Evolutionary conservation across 2,888 invertebrate species (phyloP), one percentile per base, ranked within the genome.

Genomic region (Syrphus vitripennis): DNA sequence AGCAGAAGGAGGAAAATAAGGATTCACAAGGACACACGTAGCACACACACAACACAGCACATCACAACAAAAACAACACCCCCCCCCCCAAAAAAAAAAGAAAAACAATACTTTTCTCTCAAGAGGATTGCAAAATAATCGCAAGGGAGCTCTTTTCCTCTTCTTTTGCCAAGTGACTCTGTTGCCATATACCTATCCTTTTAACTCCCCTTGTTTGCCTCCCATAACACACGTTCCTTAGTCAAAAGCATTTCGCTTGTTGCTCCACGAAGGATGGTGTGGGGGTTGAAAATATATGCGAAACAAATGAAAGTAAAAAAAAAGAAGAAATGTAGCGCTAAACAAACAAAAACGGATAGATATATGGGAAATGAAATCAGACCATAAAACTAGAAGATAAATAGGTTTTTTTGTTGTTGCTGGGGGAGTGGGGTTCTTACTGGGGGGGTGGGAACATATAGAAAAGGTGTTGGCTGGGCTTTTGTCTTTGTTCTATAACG

Each of bases 311-410:
- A 80, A 80, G 65, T 63, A 63, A 53, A 69, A 72, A 79, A 74
- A n/a, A 63, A 79, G 74, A 79, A 21, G 63, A 79, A 78, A 42
- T 26, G 29, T 63, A 63, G 63, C n/a, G n/a, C 24, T 50, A 70
- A 74, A 72, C 37, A 81, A 74, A 78, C 59, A 59, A 78, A 63
- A 40, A 72, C 74, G 59, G 48, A 84, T 26, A 40, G 7, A 70
- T 45, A 69, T 71, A 71, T 83, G 72, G 72, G 76, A 84, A 77
- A 84, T 80, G 76, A 84, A 84, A 80, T 84, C 80, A 84, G 72
- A 80, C 80, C 84, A 77, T 80, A 80, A 71, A 84, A 80, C 69
- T 71, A 40, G 24, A 50, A 34, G 34, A 50, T 50, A 24, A 34
- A 65, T 65, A 77, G 12, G 29, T 21, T 24, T 26, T 16, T 16